phyloP scores from a whole-genome alignment of 2,113 vertebrate genomes.

The Aviceda subcristata region DNA sequence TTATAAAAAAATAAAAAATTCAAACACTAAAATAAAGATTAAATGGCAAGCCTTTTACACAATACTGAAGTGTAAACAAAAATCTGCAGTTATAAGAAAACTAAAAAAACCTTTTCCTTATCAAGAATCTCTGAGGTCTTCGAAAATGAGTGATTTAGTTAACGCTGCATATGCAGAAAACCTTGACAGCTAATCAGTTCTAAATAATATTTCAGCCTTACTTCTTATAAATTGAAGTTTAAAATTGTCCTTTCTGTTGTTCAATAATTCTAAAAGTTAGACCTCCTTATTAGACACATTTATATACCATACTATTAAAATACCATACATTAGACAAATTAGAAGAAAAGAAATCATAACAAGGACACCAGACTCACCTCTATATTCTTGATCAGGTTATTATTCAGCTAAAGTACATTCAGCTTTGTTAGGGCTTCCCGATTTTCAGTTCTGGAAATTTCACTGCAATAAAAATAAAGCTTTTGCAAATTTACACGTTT shows the following conservation, averaged over 20 bases:
- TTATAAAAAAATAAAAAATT: background rate
- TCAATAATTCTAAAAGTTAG: background rate
- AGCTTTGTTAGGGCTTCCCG: slow-evolving; percentile 71
- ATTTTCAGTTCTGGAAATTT: slow-evolving; percentile 78
- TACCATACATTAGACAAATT: background rate
- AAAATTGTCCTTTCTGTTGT: background rate
- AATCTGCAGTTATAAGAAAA: background rate
- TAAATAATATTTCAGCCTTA: background rate
- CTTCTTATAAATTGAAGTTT: background rate
- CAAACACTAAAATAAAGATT: background rate
- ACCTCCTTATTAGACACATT: background rate
- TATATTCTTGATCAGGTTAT: slow-evolving; percentile 78
- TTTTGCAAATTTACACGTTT: slow-evolving; percentile 77
- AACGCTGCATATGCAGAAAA: background rate
- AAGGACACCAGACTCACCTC: slow-evolving; percentile 56
- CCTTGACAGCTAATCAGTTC: background rate
- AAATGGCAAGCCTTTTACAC: background rate
- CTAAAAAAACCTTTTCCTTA: background rate
- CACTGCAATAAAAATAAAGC: slow-evolving; percentile 82
- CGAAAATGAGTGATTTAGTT: background rate
- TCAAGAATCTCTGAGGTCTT: background rate
- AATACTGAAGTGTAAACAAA: background rate
- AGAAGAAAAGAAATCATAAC: background rate
- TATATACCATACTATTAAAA: background rate
- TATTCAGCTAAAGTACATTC: slow-evolving; percentile 80